phyloP scores from a whole-genome alignment of 2,113 vertebrate species.

The Notechis scutatus region DNA sequence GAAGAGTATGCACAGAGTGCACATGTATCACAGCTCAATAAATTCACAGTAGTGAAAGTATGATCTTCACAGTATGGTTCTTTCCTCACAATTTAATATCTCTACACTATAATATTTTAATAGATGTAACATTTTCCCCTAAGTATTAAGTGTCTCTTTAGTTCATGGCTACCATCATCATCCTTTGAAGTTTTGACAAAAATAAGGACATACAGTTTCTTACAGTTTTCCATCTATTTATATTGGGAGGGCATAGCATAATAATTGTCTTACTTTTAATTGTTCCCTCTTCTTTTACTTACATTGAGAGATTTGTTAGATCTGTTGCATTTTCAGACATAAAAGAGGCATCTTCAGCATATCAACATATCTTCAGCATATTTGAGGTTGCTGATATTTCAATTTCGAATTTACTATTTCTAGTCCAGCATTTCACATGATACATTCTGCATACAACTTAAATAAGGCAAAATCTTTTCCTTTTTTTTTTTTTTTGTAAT shows the following conservation, averaged over 20 bases:
- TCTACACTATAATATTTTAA: not conserved
- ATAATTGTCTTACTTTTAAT: not conserved
- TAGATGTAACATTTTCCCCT: not conserved
- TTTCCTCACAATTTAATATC: not conserved
- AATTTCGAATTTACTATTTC: not conserved
- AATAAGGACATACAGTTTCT: not conserved
- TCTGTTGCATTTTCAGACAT: not conserved
- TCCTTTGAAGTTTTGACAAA: not conserved
- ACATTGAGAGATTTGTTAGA: not conserved
- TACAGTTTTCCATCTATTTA: not conserved
- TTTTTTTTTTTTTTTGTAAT: too few species aligned
- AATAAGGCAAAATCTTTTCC: too few species aligned
- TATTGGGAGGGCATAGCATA: not conserved
- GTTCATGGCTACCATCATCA: not conserved
- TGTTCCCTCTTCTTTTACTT: not conserved
- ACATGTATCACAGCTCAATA: not conserved
- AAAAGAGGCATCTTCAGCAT: not conserved
- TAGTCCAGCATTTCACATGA: too few species aligned
- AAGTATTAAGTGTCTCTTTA: not conserved
- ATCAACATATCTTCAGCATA: not conserved
- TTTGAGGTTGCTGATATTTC: not conserved
- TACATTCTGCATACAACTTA: too few species aligned
- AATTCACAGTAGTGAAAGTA: not conserved
- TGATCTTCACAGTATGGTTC: not conserved
- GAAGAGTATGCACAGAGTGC: not conserved